Conservation (phyloP, 1,140 invertebrate species). For the Saccostrea cuccullata region DNA sequence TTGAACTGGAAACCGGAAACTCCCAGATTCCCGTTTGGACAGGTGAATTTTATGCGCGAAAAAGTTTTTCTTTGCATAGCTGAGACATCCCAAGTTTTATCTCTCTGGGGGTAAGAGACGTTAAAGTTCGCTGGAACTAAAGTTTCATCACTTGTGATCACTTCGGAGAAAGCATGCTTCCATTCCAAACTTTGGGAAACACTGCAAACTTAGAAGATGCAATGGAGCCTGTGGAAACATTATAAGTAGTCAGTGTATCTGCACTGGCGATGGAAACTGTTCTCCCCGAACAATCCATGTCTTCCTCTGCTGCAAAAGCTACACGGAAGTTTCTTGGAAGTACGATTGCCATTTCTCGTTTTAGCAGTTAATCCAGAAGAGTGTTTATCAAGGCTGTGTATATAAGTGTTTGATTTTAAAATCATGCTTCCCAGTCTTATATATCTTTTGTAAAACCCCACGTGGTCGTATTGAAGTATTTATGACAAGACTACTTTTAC, state of each 20-base stretch:
- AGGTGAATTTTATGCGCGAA: neutral
- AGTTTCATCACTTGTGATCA: neutral
- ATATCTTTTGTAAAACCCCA: conserved; percentile 20
- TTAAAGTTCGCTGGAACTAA: neutral
- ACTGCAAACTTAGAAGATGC: neutral
- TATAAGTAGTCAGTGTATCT: neutral
- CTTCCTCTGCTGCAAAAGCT: conserved; percentile 5
- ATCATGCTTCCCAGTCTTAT: conserved; percentile 2
- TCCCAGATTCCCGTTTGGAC: neutral
- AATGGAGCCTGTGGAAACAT: neutral
- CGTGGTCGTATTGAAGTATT: conserved; percentile 18
- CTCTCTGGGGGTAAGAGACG: neutral
- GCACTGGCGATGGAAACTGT: neutral
- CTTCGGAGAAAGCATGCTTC: neutral
- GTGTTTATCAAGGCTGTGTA: neutral
- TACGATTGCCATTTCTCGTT: conserved; percentile 8
- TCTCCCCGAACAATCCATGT: neutral
- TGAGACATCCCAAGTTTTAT: neutral
- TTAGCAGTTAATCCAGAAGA: neutral
- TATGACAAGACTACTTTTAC: conserved; percentile 10
- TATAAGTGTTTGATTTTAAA: conserved; percentile 4
- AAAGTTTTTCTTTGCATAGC: neutral
- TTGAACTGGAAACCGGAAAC: too few relatives aligned
- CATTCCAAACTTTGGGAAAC: neutral
- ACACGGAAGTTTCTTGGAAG: conserved; percentile 28